phyloP scores from a whole-genome alignment of 2,888 invertebrate genomes.

The Pristionchus fissidentatus region DNA sequence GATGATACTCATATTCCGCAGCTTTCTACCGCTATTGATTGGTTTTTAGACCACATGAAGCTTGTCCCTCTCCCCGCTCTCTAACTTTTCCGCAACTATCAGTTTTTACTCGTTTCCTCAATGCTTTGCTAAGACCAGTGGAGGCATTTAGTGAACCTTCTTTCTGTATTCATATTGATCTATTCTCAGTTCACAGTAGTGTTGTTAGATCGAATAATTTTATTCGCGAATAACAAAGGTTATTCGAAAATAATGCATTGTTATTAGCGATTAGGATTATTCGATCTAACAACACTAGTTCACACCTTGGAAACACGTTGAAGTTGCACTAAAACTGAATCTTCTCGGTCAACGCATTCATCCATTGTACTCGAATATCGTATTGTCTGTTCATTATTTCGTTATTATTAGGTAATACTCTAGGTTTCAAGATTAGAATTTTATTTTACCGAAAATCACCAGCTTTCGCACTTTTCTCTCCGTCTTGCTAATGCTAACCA shows the following conservation, averaged over 20 bases:
- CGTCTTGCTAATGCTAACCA: conserved; percentile 23
- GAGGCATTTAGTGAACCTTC: background rate
- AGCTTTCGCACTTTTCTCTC: background rate
- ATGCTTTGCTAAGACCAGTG: background rate
- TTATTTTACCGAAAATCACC: background rate
- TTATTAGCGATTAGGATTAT: no score
- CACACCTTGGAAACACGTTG: no score
- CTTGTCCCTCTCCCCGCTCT: background rate
- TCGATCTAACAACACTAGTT: no score
- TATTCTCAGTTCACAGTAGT: background rate
- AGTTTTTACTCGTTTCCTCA: background rate
- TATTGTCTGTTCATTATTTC: conserved; percentile 9
- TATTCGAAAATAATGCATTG: no score
- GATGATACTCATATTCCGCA: no score
- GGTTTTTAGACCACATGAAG: background rate
- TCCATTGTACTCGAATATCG: conserved; percentile 25
- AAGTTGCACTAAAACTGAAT: no score
- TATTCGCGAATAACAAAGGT: no score
- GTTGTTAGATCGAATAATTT: no score
- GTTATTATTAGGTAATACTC: background rate
- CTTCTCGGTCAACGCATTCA: conserved; percentile 7
- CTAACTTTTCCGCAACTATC: background rate
- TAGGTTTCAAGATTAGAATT: background rate
- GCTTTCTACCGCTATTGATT: background rate
- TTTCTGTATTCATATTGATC: conserved; percentile 6